phyloP scores from a whole-genome alignment of 2,113 vertebrate genomes.

The Cryptomyrus ogoouensis region DNA sequence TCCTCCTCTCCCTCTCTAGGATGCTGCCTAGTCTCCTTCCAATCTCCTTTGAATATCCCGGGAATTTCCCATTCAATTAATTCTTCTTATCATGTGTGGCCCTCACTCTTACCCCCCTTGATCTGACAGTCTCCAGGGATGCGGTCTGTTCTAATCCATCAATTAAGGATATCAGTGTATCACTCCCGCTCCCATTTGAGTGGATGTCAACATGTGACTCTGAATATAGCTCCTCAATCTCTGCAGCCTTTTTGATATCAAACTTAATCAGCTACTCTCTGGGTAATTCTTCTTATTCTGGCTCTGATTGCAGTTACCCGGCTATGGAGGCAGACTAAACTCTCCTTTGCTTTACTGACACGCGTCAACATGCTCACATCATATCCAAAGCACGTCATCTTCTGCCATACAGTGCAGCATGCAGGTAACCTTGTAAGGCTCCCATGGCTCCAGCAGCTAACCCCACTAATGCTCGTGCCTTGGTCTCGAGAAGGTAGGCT shows the following conservation, averaged over 20 bases:
- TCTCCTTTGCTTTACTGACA: conserved; percentile 14
- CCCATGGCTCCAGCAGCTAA: not conserved
- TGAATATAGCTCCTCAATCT: conserved; percentile 44
- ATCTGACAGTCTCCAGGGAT: conserved; percentile 44
- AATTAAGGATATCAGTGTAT: conserved; percentile 60
- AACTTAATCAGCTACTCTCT: conserved; percentile 36
- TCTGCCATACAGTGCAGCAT: not conserved
- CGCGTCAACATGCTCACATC: not conserved
- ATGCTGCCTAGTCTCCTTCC: conserved; percentile 32
- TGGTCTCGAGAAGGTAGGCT: not conserved
- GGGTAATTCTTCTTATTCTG: not conserved
- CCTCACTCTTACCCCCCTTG: conserved; percentile 21
- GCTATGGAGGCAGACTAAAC: not conserved
- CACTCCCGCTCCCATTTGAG: conserved; percentile 51
- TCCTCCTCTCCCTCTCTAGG: conserved; percentile 17
- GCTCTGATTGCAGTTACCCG: not conserved
- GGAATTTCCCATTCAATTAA: conserved; percentile 49
- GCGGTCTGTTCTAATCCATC: conserved; percentile 58
- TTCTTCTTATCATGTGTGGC: conserved; percentile 44
- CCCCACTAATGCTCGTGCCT: not conserved
- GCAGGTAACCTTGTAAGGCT: not conserved
- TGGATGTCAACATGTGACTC: conserved; percentile 50
- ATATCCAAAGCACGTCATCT: too few species aligned
- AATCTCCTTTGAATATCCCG: conserved; percentile 40
- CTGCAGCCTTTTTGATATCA: conserved; percentile 39